Conservation (phyloP, 2,113 vertebrate species). For the Suricata suricatta region DNA sequence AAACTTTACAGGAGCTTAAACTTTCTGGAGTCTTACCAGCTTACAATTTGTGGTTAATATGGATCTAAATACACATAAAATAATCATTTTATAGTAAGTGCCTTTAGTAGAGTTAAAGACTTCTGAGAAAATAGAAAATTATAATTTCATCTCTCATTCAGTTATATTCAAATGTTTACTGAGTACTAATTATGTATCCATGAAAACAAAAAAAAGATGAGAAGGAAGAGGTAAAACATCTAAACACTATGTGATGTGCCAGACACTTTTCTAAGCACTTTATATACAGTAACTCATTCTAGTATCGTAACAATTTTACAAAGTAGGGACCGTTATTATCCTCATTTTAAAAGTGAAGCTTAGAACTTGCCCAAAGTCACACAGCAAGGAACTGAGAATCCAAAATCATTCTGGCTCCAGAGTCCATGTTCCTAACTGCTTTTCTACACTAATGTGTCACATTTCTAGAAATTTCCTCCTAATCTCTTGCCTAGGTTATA, state of each 20-base stretch:
- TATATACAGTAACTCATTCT: not conserved
- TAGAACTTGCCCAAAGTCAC: not conserved
- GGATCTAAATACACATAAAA: constrained; percentile 7
- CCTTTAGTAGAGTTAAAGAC: constrained; percentile 37
- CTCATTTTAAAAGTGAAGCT: not conserved
- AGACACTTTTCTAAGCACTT: not conserved
- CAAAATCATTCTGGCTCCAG: not conserved
- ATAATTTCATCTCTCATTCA: constrained; percentile 1
- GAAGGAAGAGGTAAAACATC: not conserved
- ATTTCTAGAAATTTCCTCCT: not conserved
- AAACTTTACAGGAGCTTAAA: not conserved
- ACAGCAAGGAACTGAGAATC: not conserved
- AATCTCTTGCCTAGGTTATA: not conserved
- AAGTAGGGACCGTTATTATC: not conserved
- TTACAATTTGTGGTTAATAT: constrained; percentile 2
- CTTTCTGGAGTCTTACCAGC: not conserved
- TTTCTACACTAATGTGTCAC: not conserved
- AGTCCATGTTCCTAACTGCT: not conserved
- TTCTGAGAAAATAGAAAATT: not conserved
- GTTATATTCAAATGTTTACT: constrained; percentile 34
- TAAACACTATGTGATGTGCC: not conserved
- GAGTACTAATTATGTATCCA: constrained; percentile 2
- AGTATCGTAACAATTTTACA: not conserved
- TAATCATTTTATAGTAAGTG: not conserved
- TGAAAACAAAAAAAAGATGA: not conserved